A percentile compares a stretch with the other conserved stretches of the same genome.
phyloP scores from a whole-genome alignment of 2,797 vertebrate species.

The Galagoides demidoff region DNA sequence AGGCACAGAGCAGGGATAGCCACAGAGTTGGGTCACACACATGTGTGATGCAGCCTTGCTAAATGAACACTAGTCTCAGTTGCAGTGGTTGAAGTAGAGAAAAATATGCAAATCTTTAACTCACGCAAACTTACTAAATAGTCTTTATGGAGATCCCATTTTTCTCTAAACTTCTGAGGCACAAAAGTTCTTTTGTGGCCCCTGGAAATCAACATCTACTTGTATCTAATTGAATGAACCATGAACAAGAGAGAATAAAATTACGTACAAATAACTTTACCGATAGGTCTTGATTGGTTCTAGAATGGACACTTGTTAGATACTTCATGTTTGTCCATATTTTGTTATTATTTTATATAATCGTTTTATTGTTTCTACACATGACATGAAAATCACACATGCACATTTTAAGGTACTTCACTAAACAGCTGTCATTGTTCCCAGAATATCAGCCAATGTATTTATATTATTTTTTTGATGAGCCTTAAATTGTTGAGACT shows the following conservation, averaged over 20 bases:
- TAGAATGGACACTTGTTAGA: conserved; percentile 73
- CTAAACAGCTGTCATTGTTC: background rate
- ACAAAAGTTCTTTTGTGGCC: background rate
- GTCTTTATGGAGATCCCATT: background rate
- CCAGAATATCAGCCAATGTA: background rate
- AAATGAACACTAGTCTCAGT: background rate
- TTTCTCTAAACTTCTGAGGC: background rate
- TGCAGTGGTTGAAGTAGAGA: background rate
- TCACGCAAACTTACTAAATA: background rate
- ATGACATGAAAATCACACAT: conserved; percentile 75
- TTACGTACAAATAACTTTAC: background rate
- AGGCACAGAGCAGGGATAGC: background rate
- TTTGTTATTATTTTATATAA: conserved; percentile 66
- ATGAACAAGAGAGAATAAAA: conserved; percentile 45
- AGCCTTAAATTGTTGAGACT: background rate
- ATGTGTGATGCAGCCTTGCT: background rate
- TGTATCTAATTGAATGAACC: background rate
- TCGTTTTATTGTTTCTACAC: conserved; percentile 70
- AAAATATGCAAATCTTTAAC: conserved; percentile 23
- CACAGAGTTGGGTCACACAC: background rate
- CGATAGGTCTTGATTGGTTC: conserved; percentile 71
- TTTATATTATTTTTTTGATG: background rate
- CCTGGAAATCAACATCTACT: background rate
- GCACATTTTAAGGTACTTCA: conserved; percentile 46
- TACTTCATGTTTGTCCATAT: background rate